A percentile compares a stretch with the other conserved stretches of the same genome.
These are phyloP conservation scores for Drosophila prosaltans DNA, from an alignment of 1,140 invertebrate genomes.

Conservation along the genomic window DNA sequence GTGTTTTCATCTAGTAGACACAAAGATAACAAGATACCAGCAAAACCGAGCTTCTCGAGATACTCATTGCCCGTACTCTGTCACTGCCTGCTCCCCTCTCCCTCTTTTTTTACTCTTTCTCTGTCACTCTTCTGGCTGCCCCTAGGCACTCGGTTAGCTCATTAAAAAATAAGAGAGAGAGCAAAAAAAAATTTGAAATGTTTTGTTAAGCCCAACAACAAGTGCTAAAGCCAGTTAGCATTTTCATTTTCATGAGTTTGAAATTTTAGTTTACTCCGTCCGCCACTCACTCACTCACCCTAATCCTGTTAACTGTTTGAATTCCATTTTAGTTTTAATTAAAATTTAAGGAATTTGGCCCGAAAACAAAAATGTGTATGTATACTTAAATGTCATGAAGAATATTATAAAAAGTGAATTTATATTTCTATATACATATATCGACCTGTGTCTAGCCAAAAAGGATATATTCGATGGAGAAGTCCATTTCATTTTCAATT, in stretches of 20 bases:
- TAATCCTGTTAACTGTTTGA: slow-evolving; percentile 25
- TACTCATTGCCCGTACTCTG: neutral
- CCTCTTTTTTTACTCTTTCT: neutral
- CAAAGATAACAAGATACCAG: slow-evolving; percentile 16
- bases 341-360: slow-evolving; percentile 8
- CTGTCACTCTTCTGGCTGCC: slow-evolving; percentile 19
- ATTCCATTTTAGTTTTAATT: slow-evolving; percentile 13
- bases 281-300: slow-evolving; percentile 23
- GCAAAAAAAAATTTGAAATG: neutral
- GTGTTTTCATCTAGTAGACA: slow-evolving; percentile 34
- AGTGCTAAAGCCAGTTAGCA: slow-evolving; percentile 71
- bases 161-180: slow-evolving; percentile 68
- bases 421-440: no score
- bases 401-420: no score
- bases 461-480: no score
- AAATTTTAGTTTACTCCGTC: slow-evolving; percentile 29
- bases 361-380: slow-evolving; percentile 60
- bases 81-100: neutral
- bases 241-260: slow-evolving; percentile 63
- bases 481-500: no score
- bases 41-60: slow-evolving; percentile 4
- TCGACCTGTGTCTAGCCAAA: no score
- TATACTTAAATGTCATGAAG: slow-evolving; percentile 33
- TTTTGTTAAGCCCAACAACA: slow-evolving; percentile 35
- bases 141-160: slow-evolving; percentile 62